A percentile compares a stretch with the other conserved stretches of the same genome.
Evolutionary conservation across 1,140 invertebrate genomes (phyloP).

Genomic region (Drosophila jambulina): DNA sequence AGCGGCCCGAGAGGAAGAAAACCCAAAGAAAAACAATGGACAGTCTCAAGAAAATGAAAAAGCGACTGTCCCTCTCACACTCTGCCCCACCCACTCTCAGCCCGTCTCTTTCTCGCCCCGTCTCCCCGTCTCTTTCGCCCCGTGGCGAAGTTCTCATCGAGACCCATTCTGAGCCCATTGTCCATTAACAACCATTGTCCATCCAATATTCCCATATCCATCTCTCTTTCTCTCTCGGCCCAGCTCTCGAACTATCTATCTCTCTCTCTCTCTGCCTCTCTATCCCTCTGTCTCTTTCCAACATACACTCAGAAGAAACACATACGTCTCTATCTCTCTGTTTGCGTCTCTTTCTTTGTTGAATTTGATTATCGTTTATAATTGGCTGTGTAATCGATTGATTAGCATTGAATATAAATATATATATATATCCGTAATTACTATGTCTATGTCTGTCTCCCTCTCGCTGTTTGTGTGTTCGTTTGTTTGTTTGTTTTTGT

Average conservation of each 20-base stretch:
- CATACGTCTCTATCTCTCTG: conserved; percentile 22
- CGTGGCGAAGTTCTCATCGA: conserved; percentile 32
- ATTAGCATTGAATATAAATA: conserved; percentile 35
- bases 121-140: conserved; percentile 3
- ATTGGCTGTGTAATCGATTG: conserved; percentile 66
- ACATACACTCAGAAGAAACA: conserved; percentile 10
- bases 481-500: conserved; percentile 25
- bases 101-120: conserved; percentile 11
- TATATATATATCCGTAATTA: conserved; percentile 23
- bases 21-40: conserved; percentile 15
- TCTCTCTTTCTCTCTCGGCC: conserved; percentile 38
- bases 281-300: conserved; percentile 14
- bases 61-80: conserved; percentile 13
- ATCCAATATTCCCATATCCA: conserved; percentile 65
- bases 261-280: conserved; percentile 16
- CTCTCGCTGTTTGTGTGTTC: conserved; percentile 45
- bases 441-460: conserved; percentile 48
- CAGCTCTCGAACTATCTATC: conserved; percentile 23
- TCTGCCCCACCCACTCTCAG: conserved; percentile 6
- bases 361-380: conserved; percentile 52
- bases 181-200: conserved; percentile 74
- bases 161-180: conserved; percentile 52
- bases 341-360: conserved; percentile 28
- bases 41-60: conserved; percentile 49
- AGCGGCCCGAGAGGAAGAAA: conserved; percentile 22